phyloP scores from a whole-genome alignment of 1,140 invertebrate genomes.

The Conus betulinus region DNA sequence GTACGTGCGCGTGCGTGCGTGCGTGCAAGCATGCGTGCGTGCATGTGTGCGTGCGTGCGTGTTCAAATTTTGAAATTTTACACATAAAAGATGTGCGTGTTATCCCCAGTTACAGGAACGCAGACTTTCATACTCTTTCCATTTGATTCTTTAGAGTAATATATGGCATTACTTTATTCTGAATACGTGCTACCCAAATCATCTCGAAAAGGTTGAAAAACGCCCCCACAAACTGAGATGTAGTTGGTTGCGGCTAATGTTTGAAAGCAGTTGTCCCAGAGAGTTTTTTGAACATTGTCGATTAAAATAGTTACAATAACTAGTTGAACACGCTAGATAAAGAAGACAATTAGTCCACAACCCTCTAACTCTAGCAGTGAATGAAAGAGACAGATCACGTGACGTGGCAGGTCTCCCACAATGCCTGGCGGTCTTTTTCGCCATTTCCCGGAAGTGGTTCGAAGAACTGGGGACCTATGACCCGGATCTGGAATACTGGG shows the following conservation, averaged over 20 bases:
- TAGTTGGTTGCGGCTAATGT: too few species aligned
- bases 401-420: constrained; percentile 85
- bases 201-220: too few species aligned
- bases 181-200: too few species aligned
- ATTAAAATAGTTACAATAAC: too few species aligned
- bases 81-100: too few species aligned
- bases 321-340: not conserved
- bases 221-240: too few species aligned
- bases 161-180: too few species aligned
- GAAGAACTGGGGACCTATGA: constrained; percentile 83
- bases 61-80: not conserved
- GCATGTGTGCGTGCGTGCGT: not conserved
- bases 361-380: not conserved
- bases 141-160: too few species aligned
- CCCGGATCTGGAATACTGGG: constrained; percentile 84
- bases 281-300: too few species aligned
- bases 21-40: not conserved
- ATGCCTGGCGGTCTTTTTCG: constrained; percentile 87
- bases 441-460: constrained; percentile 93
- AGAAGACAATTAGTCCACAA: not conserved
- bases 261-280: too few species aligned
- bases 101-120: too few species aligned
- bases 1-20: constrained; percentile 54
- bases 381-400: not conserved
- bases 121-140: too few species aligned